A percentile compares a stretch with the other conserved stretches of the same genome.
These are phyloP conservation scores for Syngnathoides biaculeatus DNA, from an alignment of 2,113 vertebrate genomes.

Conservation along the genomic window DNA sequence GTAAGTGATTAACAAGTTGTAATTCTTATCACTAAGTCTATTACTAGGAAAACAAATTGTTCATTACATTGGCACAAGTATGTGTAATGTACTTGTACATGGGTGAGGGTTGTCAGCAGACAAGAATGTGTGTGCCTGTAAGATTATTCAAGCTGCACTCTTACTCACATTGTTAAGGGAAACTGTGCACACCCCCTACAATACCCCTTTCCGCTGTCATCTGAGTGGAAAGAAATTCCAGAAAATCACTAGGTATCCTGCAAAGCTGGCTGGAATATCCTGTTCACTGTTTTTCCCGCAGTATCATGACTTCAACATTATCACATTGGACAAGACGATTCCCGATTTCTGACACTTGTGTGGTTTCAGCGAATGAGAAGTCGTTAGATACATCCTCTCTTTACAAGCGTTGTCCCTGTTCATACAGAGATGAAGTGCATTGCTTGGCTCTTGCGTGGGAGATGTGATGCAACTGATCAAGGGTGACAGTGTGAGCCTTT, in stretches of 20 bases:
- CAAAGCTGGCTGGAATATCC: slow-evolving; percentile 48
- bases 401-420: neutral
- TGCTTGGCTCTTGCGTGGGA: neutral
- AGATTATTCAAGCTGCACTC: slow-evolving; percentile 20
- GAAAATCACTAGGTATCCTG: slow-evolving; percentile 23
- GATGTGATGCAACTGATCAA: neutral
- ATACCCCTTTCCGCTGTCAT: neutral
- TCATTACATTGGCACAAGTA: neutral
- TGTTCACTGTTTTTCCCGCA: slow-evolving; percentile 44
- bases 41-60: neutral
- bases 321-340: neutral
- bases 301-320: slow-evolving; percentile 28
- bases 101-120: slow-evolving; percentile 37
- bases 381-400: neutral
- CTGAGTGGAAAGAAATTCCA: slow-evolving; percentile 12
- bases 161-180: slow-evolving; percentile 53
- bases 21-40: no score
- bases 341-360: neutral
- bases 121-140: slow-evolving; percentile 50
- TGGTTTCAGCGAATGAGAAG: slow-evolving; percentile 6
- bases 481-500: neutral
- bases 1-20: no score
- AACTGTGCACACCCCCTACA: neutral
- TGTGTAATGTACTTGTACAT: slow-evolving; percentile 1
- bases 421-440: neutral